Evolutionary conservation across 1,140 invertebrate species (phyloP).

Genomic region (Campodea augens): DNA sequence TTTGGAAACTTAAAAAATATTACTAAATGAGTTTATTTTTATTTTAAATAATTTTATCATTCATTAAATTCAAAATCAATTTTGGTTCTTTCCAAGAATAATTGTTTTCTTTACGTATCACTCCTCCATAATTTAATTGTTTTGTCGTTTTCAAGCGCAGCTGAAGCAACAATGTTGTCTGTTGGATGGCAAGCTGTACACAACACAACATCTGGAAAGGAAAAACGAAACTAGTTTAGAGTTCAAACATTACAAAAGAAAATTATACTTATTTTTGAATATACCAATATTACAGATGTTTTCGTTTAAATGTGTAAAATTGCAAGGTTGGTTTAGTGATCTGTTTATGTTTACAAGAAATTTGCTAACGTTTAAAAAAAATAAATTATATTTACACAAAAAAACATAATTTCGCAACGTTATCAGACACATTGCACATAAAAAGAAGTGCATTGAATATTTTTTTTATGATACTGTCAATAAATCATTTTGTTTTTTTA

Average conservation of each 20-base stretch:
- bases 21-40: too few relatives aligned
- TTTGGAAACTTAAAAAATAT: too few relatives aligned
- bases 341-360: too few relatives aligned
- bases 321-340: not conserved
- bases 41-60: too few relatives aligned
- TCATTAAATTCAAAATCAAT: too few relatives aligned
- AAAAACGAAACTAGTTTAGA: conserved; percentile 14
- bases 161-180: conserved; percentile 97
- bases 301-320: conserved; percentile 2
- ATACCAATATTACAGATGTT: conserved; percentile 1
- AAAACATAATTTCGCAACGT: too few relatives aligned
- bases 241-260: conserved; percentile 8
- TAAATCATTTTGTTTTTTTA: not conserved
- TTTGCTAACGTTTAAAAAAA: too few relatives aligned
- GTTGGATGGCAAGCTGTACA: conserved; percentile 97
- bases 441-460: not conserved
- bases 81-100: too few relatives aligned
- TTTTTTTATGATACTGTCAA: not conserved
- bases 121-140: conserved; percentile 99
- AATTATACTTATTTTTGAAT: conserved; percentile 3
- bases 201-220: conserved; percentile 72
- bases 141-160: conserved; percentile 94
- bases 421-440: too few relatives aligned
- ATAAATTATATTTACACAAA: too few relatives aligned
- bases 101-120: conserved; percentile 50